Conservation (phyloP, 2,113 vertebrate species). For the Romanogobio albipinnatus region DNA sequence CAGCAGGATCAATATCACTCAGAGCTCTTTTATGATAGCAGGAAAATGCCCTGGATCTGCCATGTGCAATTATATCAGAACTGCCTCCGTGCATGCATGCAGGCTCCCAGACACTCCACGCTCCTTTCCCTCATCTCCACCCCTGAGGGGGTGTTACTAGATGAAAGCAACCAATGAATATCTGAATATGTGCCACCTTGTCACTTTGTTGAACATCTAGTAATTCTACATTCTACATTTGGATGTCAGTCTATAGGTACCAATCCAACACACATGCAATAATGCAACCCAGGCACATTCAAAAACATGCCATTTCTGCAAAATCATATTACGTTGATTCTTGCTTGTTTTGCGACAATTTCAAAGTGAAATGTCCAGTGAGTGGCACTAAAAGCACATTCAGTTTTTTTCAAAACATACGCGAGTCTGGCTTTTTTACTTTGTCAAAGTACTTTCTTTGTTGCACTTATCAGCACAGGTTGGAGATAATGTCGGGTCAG, state of each 20-base stretch:
- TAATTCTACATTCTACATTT: constrained; percentile 19
- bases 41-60: constrained; percentile 86
- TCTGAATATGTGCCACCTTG: not conserved
- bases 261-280: not conserved
- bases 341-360: too few species aligned
- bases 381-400: too few species aligned
- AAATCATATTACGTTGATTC: not conserved
- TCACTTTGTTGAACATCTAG: not conserved
- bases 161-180: constrained; percentile 2
- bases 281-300: not conserved
- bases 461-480: too few species aligned
- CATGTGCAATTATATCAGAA: constrained; percentile 79
- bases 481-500: too few species aligned
- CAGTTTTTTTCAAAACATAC: too few species aligned
- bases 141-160: not conserved
- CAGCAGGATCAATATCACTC: constrained; percentile 80
- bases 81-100: constrained; percentile 64
- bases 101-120: constrained; percentile 49
- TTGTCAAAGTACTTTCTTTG: too few species aligned
- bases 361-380: too few species aligned
- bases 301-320: not conserved
- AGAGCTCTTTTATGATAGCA: constrained; percentile 81
- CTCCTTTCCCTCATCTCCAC: not conserved
- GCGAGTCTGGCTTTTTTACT: too few species aligned
- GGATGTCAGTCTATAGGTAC: not conserved